Evolutionary conservation across 2,797 vertebrate species (phyloP), one percentile per base, ranked within the genome.

Genomic region (Denticeps clupeoides): DNA sequence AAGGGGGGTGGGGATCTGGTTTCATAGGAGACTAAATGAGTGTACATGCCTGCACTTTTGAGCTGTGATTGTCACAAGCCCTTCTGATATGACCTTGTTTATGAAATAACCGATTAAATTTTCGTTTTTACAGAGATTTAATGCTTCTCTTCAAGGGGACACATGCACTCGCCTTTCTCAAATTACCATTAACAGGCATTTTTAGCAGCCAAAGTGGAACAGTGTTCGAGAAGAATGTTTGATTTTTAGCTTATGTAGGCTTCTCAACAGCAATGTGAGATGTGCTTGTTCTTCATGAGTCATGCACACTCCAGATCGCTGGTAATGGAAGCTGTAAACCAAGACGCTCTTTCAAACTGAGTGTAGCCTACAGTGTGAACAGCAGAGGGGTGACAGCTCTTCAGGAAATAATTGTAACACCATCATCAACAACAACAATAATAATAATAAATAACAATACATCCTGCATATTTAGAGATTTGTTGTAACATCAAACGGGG

Each of bases 181-280:
- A 38, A 38, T 38, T 38, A 38, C 35, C 35, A 38, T 38, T 38
- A 38, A 19, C 35, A 38, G 38, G 35, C 35, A 10, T 18, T 38
- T 35, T 38, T 35, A 5, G 5, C 4, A 18, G 35, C 35, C 16
- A 35, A 38, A 35, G 38, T 38, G 19, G 18, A 35, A 16, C 35
- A 38, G 35, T 1, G 8, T 21, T 38, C 19, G 35, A 18, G 38
- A 16, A 18, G 35, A 16, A 21, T n/a, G n/a, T 4, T 21, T 19
- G 18, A 38, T 38, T 3, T 18, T 9, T 38, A 35, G 18, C 35
- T 38, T 35, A 7, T 18, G 18, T 18, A 18, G 9, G 2, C 35
- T 35, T 21, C 38, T 38, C 18, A 21, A 35, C 15, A 18, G 32
- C 9, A 8, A 18, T 35, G 35, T 16, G 35, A 18, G 15, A 18